Base-by-base conservation (phyloP, 1,140 invertebrate genomes). In the Cotesia glomerata region DNA sequence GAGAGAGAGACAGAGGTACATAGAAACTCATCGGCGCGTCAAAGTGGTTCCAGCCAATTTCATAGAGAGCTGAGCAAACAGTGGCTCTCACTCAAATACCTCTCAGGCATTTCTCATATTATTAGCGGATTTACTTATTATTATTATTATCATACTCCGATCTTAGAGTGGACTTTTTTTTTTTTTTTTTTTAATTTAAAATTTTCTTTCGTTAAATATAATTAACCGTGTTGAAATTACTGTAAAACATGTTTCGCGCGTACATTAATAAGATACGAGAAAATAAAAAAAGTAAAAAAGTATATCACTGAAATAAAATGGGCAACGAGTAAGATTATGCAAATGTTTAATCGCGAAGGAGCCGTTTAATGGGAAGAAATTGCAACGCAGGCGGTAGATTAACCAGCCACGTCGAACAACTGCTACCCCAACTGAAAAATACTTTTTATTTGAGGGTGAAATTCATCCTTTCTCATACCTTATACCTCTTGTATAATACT, bases 321-420 rank as follows among this genome's bases (percentile, higher is more conserved):
- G 76, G 75, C 73, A 72, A 69, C 69, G 18, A 65, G 76, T 75
- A 78, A 84, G 85, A 86, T 86, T 85, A 86, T 85, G 85, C 82
- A 86, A 86, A 86, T 85, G 82, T 83, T 84, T 83, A 86, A 85
- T 85, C 80, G 82, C 81, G 75, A 79, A 77, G 79, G 79, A 77
- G 69, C 77, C 52, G 77, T 77, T 82, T 85, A 86, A 86, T 86
- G 81, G 84, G 81, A 86, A 86, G 85, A 86, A 86, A 86, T 86
- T 86, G 85, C 84, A 83, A 78, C 77, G 81, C 81, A 82, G 77
- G 84, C 84, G 80, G 75, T 78, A 82, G 84, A 86, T 85, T 85
- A 86, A 85, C 79, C 79, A 80, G 80, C 78, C 76, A 74, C 52
- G 59, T 73, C 70, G 72, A 69, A 73, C 64, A 67, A 67, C 68